phyloP scores from a whole-genome alignment of 1,140 invertebrate genomes.

The Drosophila miranda region DNA sequence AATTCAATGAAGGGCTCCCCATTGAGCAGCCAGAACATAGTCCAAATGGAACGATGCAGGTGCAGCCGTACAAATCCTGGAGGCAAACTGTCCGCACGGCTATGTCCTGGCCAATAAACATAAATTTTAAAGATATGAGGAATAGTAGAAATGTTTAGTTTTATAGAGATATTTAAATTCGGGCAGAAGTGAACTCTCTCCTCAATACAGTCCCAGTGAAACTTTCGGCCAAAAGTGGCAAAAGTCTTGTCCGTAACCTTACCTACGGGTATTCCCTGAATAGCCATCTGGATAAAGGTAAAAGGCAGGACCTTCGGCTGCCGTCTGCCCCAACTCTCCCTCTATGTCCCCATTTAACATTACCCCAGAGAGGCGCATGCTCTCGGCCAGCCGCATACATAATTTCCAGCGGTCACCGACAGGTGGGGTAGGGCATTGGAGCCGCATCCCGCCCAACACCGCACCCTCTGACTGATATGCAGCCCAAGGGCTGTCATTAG shows the following conservation, averaged over 20 bases:
- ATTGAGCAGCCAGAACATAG: conserved; percentile 12
- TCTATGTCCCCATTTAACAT: conserved; percentile 5
- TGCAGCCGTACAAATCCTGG: conserved; percentile 73
- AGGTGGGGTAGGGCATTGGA: conserved; percentile 15
- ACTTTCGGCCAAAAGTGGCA: no score
- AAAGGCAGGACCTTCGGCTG: background rate
- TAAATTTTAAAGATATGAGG: background rate
- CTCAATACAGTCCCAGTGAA: no score
- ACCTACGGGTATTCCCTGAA: no score
- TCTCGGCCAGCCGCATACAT: conserved; percentile 45
- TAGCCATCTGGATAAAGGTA: no score
- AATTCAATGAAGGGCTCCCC: background rate
- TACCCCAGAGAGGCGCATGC: conserved; percentile 22
- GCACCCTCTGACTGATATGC: conserved; percentile 41
- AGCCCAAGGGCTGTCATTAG: conserved; percentile 60
- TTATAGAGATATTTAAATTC: no score
- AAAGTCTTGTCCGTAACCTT: background rate
- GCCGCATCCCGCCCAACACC: no score
- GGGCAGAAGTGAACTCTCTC: no score
- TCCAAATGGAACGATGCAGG: conserved; percentile 31
- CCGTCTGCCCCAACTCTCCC: background rate
- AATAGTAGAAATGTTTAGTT: background rate
- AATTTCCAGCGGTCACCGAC: conserved; percentile 48
- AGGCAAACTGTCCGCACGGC: conserved; percentile 63
- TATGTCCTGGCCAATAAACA: conserved; percentile 72